phyloP scores from a whole-genome alignment of 2,113 vertebrate genomes.

The Charadrius vociferus region DNA sequence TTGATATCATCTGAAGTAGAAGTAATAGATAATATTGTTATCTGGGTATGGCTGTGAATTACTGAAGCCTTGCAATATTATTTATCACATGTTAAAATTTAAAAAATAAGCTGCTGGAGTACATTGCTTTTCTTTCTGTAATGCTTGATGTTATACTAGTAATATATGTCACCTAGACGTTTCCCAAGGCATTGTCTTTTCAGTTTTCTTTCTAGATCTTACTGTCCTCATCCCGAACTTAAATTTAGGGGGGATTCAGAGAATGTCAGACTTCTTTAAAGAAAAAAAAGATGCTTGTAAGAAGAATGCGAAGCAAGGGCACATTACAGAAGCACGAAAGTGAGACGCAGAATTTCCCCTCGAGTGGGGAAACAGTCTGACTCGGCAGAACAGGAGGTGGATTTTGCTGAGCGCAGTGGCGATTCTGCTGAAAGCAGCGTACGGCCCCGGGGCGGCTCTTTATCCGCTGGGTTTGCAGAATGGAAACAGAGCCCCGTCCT shows the following conservation, averaged over 20 bases:
- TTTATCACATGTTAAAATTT: neutral
- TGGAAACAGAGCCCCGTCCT: neutral
- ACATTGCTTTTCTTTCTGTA: neutral
- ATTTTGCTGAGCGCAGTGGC: neutral
- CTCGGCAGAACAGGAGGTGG: neutral
- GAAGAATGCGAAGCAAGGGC: neutral
- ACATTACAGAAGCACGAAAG: neutral
- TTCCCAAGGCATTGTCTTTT: neutral
- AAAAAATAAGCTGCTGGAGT: neutral
- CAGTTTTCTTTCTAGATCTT: neutral
- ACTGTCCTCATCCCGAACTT: neutral
- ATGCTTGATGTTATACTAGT: neutral
- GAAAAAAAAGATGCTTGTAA: neutral
- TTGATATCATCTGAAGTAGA: neutral
- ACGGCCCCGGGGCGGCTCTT: neutral
- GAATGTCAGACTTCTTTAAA: neutral
- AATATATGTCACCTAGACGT: neutral
- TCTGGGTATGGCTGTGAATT: neutral
- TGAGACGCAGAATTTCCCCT: neutral
- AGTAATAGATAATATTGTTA: neutral
- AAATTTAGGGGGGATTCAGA: neutral
- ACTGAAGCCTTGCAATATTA: neutral
- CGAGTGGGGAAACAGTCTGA: neutral
- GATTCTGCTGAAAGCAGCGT: neutral
- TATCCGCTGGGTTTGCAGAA: neutral